These are phyloP conservation scores for Cephus sareptanus DNA, from an alignment of 2,888 invertebrate species.

Conservation along the genomic window DNA sequence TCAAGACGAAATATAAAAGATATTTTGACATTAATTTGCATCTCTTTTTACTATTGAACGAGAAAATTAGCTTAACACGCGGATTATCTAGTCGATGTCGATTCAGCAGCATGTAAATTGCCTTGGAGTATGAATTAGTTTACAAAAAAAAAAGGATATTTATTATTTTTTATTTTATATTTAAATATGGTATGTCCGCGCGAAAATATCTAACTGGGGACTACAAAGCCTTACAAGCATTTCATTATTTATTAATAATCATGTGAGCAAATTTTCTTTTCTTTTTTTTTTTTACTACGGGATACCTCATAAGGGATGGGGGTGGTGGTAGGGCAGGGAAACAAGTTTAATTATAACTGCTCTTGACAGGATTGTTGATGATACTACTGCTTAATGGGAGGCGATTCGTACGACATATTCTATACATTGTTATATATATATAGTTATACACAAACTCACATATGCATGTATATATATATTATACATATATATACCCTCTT, in stretches of 20 bases:
- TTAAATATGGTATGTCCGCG: not conserved
- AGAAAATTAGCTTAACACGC: not conserved
- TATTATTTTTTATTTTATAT: not conserved
- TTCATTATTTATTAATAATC: not conserved
- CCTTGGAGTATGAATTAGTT: not conserved
- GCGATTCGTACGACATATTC: constrained; percentile 14
- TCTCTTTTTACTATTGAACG: not conserved
- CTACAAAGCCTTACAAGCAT: not conserved
- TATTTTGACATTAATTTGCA: not conserved
- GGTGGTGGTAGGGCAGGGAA: not conserved
- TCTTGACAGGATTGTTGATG: constrained; percentile 24
- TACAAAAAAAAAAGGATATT: not conserved
- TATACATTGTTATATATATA: constrained; percentile 21
- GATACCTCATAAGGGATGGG: constrained; percentile 2
- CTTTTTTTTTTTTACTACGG: constrained; percentile 12
- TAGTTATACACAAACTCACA: too few relatives aligned
- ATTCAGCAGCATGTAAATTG: not conserved
- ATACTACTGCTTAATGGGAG: constrained; percentile 15
- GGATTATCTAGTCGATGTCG: not conserved
- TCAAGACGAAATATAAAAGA: not conserved
- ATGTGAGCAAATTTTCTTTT: not conserved
- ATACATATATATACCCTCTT: constrained; percentile 19
- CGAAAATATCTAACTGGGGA: not conserved
- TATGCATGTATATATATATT: not conserved
- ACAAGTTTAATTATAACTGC: constrained; percentile 7